Evolutionary conservation across 2,888 invertebrate species (phyloP).

Genomic region (Tipula helvola): DNA sequence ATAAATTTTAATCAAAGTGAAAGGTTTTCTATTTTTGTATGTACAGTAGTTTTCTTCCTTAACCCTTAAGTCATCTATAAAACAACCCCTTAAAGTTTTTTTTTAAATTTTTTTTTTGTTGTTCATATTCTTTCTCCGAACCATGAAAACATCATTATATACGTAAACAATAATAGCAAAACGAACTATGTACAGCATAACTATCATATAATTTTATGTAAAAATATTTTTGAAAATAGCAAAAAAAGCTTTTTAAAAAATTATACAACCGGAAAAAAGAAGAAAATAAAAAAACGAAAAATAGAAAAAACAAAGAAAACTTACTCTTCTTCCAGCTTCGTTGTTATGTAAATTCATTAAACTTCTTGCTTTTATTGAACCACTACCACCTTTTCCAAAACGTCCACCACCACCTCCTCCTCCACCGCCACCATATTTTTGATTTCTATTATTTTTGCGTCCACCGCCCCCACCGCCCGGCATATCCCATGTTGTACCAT

Average conservation of each 20-base stretch:
- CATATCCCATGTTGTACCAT: constrained; percentile 21
- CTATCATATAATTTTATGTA: constrained; percentile 4
- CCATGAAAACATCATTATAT: neutral
- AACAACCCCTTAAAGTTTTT: neutral
- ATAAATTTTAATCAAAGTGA: constrained; percentile 10
- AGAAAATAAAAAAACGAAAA: neutral
- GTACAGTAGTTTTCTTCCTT: neutral
- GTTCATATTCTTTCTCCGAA: neutral
- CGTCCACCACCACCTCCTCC: constrained; percentile 19
- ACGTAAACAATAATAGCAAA: neutral
- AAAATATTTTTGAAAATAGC: neutral
- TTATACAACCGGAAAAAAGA: neutral
- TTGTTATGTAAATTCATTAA: constrained; percentile 98
- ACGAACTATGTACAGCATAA: neutral
- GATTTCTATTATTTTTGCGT: constrained; percentile 13
- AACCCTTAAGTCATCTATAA: neutral
- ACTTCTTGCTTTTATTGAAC: constrained; percentile 49
- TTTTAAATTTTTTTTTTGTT: neutral
- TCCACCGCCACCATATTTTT: constrained; percentile 20
- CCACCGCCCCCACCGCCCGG: constrained; percentile 17
- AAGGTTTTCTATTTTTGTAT: neutral
- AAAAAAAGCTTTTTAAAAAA: constrained; percentile 4
- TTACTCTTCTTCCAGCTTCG: constrained; percentile 91
- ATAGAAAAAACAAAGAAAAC: constrained; percentile 21
- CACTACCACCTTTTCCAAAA: constrained; percentile 17